phyloP scores from a whole-genome alignment of 2,113 vertebrate genomes.

The Verasper variegatus region DNA sequence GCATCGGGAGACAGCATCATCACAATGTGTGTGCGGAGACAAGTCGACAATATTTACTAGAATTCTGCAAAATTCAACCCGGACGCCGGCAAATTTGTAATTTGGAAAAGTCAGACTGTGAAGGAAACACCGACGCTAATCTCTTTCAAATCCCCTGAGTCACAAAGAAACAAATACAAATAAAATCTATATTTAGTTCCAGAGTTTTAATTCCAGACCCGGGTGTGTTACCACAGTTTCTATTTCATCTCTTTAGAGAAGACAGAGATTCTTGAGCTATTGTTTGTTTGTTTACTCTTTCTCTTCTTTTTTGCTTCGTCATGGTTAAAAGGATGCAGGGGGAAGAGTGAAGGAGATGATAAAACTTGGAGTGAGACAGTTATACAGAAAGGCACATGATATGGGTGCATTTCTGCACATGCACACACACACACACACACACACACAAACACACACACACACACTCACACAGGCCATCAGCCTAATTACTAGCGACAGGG shows the following conservation, averaged over 20 bases:
- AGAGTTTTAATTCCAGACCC: slow-evolving; percentile 58
- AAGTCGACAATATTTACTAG: slow-evolving; percentile 10
- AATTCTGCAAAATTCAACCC: slow-evolving; percentile 30
- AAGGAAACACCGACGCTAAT: slow-evolving; percentile 56
- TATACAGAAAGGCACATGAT: slow-evolving; percentile 46
- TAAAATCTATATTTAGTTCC: slow-evolving; percentile 63
- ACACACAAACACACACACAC: slow-evolving; percentile 48
- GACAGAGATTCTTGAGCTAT: slow-evolving; percentile 46
- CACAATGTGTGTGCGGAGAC: slow-evolving; percentile 4
- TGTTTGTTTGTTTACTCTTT: slow-evolving; percentile 46
- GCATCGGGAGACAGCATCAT: neutral
- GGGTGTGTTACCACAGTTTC: slow-evolving; percentile 53
- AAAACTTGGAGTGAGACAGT: slow-evolving; percentile 45
- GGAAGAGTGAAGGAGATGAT: slow-evolving; percentile 43
- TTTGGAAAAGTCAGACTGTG: slow-evolving; percentile 54
- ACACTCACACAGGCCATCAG: slow-evolving; percentile 64
- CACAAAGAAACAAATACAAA: slow-evolving; percentile 21
- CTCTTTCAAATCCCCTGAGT: slow-evolving; percentile 45
- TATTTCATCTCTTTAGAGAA: slow-evolving; percentile 48
- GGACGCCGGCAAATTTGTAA: slow-evolving; percentile 33
- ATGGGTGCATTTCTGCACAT: slow-evolving; percentile 25
- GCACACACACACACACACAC: slow-evolving; percentile 50
- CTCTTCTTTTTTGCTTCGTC: slow-evolving; percentile 23
- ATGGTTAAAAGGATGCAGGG: slow-evolving; percentile 21
- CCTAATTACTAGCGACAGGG: slow-evolving; percentile 75